phyloP scores from a whole-genome alignment of 2,888 invertebrate species.

The Pecten maximus region DNA sequence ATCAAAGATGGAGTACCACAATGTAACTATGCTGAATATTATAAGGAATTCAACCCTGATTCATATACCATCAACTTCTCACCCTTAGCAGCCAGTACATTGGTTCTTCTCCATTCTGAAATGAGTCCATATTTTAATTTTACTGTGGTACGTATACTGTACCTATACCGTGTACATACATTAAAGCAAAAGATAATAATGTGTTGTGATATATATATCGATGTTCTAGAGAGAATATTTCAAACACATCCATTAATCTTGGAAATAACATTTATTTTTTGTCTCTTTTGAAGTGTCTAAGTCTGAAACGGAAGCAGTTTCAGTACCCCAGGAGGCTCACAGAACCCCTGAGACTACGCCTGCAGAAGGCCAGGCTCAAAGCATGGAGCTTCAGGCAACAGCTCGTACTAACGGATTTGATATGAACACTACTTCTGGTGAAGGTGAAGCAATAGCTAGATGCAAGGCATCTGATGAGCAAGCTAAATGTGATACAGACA shows the following conservation, averaged over 20 bases:
- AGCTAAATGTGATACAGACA: constrained; percentile 21
- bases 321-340: background rate
- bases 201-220: too few relatives aligned
- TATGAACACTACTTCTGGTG: background rate
- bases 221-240: background rate
- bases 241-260: too few relatives aligned
- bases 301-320: constrained; percentile 29
- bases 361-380: constrained; percentile 8
- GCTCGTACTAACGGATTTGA: background rate
- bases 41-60: too few relatives aligned
- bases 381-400: background rate
- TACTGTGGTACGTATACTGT: too few relatives aligned
- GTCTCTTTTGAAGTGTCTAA: background rate
- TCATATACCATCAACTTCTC: too few relatives aligned
- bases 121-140: too few relatives aligned
- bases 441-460: background rate
- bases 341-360: background rate
- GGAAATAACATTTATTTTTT: background rate
- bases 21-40: too few relatives aligned
- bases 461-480: background rate
- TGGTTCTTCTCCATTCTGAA: too few relatives aligned
- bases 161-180: too few relatives aligned
- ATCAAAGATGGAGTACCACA: too few relatives aligned
- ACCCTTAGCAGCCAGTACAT: too few relatives aligned
- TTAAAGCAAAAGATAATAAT: too few relatives aligned